Evolutionary conservation across 2,113 vertebrate genomes (phyloP).

Genomic region (Hystrix cristata): DNA sequence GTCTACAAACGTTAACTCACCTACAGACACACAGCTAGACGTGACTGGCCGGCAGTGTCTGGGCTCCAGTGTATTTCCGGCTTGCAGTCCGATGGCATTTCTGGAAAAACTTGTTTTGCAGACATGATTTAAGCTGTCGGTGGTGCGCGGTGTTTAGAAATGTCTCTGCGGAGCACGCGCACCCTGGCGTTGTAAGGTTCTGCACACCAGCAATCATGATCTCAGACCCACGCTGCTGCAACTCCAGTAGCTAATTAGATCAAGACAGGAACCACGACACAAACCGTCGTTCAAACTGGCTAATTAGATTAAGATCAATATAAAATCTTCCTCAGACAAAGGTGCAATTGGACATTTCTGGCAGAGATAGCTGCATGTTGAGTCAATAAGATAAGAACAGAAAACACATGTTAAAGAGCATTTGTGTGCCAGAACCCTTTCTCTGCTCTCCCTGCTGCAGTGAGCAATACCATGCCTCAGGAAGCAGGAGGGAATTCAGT

Average conservation of each 20-base stretch:
- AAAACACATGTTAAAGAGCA: slow-evolving; percentile 79
- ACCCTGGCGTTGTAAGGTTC: not conserved
- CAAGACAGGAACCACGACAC: slow-evolving; percentile 86
- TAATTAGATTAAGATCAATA: slow-evolving; percentile 88
- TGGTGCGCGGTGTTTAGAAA: not conserved
- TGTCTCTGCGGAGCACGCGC: not conserved
- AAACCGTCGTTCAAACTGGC: slow-evolving; percentile 80
- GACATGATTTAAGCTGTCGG: rapidly evolving
- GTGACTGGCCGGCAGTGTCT: not conserved
- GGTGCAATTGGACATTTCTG: slow-evolving; percentile 63
- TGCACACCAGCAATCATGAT: not conserved
- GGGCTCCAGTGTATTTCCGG: not conserved
- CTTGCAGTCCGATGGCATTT: not conserved
- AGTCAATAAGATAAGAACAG: slow-evolving; percentile 82
- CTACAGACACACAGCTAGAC: not conserved
- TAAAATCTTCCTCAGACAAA: slow-evolving; percentile 83
- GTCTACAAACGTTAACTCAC: not conserved
- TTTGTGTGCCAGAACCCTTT: slow-evolving; percentile 26
- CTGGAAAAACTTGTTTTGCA: not conserved
- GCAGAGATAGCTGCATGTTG: slow-evolving; percentile 52
- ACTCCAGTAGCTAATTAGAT: slow-evolving; percentile 86
- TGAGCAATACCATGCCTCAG: slow-evolving; percentile 72
- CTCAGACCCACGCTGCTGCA: slow-evolving; percentile 56
- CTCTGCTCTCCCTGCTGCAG: slow-evolving; percentile 78
- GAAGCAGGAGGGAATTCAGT: not conserved